Evolutionary conservation across 2,113 vertebrate species (phyloP).

Genomic region (Macroglossus sobrinus): DNA sequence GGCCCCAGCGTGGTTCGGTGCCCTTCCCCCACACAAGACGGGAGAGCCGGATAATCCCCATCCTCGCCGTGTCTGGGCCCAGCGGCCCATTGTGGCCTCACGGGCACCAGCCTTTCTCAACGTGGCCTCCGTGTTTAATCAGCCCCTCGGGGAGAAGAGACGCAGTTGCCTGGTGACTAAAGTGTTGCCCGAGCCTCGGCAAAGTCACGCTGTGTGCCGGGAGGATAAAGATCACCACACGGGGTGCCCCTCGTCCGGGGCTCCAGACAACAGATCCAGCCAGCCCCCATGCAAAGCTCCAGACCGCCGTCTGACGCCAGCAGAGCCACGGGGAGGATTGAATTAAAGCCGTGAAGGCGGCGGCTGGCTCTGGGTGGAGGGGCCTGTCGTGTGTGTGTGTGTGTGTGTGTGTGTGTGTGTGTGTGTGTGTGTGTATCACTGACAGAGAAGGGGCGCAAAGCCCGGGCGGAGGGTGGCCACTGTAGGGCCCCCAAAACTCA

Average conservation of each 20-base stretch:
- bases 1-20: not conserved
- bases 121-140: not conserved
- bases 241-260: not conserved
- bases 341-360: not conserved
- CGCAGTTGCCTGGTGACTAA: slow-evolving; percentile 61
- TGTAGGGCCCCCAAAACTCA: not conserved
- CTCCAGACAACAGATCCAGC: not conserved
- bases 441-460: not conserved
- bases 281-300: not conserved
- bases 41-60: not conserved
- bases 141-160: not conserved
- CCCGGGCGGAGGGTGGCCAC: not conserved
- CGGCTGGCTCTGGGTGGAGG: not conserved
- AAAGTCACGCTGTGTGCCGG: not conserved
- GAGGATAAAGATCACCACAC: not conserved
- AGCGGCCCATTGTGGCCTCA: not conserved
- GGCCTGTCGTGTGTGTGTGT: not conserved
- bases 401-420: too few relatives aligned
- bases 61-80: not conserved
- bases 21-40: not conserved
- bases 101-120: not conserved
- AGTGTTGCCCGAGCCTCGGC: not conserved
- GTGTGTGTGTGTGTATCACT: not conserved
- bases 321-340: not conserved
- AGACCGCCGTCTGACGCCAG: not conserved